Conservation (phyloP, 2,888 invertebrate genomes). For the Drosophila prostipennis region DNA sequence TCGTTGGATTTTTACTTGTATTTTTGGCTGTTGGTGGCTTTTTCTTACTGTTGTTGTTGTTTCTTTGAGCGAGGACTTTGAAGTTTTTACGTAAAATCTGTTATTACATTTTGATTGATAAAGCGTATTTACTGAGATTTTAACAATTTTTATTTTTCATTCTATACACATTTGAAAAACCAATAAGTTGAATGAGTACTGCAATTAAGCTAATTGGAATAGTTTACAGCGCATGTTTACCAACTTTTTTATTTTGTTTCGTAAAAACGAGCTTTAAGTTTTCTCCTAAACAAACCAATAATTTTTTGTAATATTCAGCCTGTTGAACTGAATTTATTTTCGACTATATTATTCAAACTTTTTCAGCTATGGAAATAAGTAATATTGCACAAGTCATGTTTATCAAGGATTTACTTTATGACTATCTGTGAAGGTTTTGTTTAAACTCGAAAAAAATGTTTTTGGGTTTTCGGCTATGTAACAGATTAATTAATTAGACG, state of each 20-base stretch:
- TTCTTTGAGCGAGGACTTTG: conserved; percentile 47
- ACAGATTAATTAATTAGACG: conserved; percentile 59
- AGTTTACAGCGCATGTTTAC: conserved; percentile 35
- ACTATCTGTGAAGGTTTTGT: not conserved
- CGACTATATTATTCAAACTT: too few species aligned
- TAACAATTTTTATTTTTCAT: conserved; percentile 5
- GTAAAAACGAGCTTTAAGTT: not conserved
- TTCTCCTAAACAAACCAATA: not conserved
- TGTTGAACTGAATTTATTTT: too few species aligned
- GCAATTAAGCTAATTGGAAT: conserved; percentile 40
- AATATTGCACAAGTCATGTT: not conserved
- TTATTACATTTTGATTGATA: conserved; percentile 66
- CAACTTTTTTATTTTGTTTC: conserved; percentile 34
- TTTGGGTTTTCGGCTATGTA: conserved; percentile 38
- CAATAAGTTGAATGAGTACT: not conserved
- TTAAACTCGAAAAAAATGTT: not conserved
- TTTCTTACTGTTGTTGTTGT: conserved; percentile 21
- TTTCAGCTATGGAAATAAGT: too few species aligned
- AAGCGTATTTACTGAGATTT: conserved; percentile 43
- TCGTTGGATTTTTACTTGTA: conserved; percentile 44
- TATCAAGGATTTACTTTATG: not conserved
- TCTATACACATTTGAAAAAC: not conserved
- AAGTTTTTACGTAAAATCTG: conserved; percentile 55
- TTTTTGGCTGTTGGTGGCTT: conserved; percentile 10
- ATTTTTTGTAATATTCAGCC: too few species aligned